These are phyloP conservation scores for Pteropus alecto DNA, from an alignment of 2,113 vertebrate species.

Conservation along the genomic window DNA sequence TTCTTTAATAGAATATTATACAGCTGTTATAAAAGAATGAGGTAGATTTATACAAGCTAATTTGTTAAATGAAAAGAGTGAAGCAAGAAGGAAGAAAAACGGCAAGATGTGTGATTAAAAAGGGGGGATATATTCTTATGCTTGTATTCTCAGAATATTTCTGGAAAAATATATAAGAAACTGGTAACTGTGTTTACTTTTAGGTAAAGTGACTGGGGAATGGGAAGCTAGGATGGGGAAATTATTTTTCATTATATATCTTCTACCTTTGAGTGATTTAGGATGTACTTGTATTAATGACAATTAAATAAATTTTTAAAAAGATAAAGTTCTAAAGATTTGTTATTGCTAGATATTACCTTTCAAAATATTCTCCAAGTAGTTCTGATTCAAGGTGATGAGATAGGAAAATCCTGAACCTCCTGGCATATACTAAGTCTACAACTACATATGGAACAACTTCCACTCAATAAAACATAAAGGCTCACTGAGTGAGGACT, in stretches of 20 bases:
- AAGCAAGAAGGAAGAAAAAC: not conserved
- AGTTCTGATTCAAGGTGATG: not conserved
- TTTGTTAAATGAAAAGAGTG: not conserved
- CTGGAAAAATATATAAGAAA: constrained; percentile 3
- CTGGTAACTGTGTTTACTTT: not conserved
- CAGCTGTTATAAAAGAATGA: constrained; percentile 16
- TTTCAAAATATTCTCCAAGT: not conserved
- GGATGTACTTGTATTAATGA: not conserved
- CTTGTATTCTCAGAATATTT: not conserved
- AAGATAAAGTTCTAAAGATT: not conserved
- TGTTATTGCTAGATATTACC: not conserved
- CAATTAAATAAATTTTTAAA: not conserved
- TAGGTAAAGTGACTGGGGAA: not conserved
- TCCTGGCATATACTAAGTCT: not conserved
- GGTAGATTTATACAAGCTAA: not conserved
- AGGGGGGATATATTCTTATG: not conserved
- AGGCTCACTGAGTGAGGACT: not conserved
- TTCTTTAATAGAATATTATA: not conserved
- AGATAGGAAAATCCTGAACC: not conserved
- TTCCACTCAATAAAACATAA: not conserved
- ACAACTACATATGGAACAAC: not conserved
- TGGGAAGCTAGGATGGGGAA: not conserved
- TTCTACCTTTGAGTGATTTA: not conserved
- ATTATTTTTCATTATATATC: not conserved
- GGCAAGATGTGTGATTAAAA: not conserved